Evolutionary conservation across 2,888 invertebrate genomes (phyloP).

Genomic region (Brachyopa scutellaris): DNA sequence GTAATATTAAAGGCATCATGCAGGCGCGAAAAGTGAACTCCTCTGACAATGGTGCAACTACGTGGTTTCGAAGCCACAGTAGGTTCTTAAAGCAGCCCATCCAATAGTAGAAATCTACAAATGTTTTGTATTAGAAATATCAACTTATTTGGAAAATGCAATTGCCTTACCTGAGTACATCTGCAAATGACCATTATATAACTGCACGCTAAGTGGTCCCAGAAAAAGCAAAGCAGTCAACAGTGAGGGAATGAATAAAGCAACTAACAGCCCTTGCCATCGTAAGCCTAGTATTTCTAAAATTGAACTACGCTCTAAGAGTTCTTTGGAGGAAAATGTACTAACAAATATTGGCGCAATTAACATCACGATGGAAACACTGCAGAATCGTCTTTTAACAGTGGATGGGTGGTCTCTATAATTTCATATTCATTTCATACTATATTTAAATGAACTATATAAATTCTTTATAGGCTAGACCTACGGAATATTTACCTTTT

Average conservation of each 20-base stretch:
- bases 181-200: slow-evolving; percentile 86
- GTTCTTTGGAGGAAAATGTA: slow-evolving; percentile 86
- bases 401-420: slow-evolving; percentile 92
- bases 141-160: background rate
- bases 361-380: slow-evolving; percentile 91
- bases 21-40: slow-evolving; percentile 98
- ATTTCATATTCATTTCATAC: too few relatives aligned
- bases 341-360: slow-evolving; percentile 90
- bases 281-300: slow-evolving; percentile 90
- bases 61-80: slow-evolving; percentile 93
- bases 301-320: slow-evolving; percentile 85
- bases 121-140: background rate
- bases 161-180: slow-evolving; percentile 85
- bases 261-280: slow-evolving; percentile 87
- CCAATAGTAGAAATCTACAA: slow-evolving; percentile 88
- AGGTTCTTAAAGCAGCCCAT: slow-evolving; percentile 87
- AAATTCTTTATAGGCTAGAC: too few relatives aligned
- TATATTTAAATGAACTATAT: too few relatives aligned
- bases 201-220: slow-evolving; percentile 91
- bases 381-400: slow-evolving; percentile 93
- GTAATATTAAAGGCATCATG: slow-evolving; percentile 94
- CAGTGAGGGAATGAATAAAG: slow-evolving; percentile 88
- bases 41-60: slow-evolving; percentile 96
- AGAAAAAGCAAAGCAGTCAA: slow-evolving; percentile 91
- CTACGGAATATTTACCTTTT: slow-evolving; percentile 86